Percentiles rank a stretch among this genome's conserved stretches.
These are phyloP conservation scores for Probosciger aterrimus DNA, from an alignment of 2,113 vertebrate species.

Conservation along the genomic window DNA sequence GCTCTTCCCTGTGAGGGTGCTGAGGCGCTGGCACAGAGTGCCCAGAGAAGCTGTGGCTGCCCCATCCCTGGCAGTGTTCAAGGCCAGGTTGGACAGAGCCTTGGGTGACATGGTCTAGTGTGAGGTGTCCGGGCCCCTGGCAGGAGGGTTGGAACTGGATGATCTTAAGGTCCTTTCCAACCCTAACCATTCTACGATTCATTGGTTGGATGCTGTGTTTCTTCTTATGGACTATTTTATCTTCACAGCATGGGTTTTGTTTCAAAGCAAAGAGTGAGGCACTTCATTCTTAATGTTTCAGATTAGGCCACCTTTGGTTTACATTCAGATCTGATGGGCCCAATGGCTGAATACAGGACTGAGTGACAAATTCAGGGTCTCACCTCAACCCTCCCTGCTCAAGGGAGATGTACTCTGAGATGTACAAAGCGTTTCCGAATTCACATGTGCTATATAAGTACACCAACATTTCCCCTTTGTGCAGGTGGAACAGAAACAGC, in stretches of 20 bases:
- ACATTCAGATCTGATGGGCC: not conserved
- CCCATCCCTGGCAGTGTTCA: not conserved
- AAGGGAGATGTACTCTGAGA: not conserved
- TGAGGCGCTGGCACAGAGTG: not conserved
- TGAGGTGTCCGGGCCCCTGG: not conserved
- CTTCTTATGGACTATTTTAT: not conserved
- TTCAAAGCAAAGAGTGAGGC: not conserved
- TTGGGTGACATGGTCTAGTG: not conserved
- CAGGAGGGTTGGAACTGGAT: not conserved
- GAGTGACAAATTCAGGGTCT: not conserved
- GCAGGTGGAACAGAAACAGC: not conserved
- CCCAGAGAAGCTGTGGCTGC: not conserved
- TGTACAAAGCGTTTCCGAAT: fast-evolving
- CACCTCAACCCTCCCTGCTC: not conserved
- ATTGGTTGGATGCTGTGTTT: no score
- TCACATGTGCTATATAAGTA: fast-evolving
- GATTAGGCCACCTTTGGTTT: not conserved
- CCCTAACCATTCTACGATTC: not conserved
- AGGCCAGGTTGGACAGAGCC: not conserved
- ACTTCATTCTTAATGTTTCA: not conserved
- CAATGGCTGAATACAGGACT: not conserved
- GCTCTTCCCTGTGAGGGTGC: not conserved
- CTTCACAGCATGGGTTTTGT: not conserved
- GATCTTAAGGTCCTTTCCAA: not conserved
- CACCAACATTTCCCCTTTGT: fast-evolving